These are phyloP conservation scores for Mactromeris polynyma DNA, from an alignment of 2,888 invertebrate genomes.

Conservation along the genomic window DNA sequence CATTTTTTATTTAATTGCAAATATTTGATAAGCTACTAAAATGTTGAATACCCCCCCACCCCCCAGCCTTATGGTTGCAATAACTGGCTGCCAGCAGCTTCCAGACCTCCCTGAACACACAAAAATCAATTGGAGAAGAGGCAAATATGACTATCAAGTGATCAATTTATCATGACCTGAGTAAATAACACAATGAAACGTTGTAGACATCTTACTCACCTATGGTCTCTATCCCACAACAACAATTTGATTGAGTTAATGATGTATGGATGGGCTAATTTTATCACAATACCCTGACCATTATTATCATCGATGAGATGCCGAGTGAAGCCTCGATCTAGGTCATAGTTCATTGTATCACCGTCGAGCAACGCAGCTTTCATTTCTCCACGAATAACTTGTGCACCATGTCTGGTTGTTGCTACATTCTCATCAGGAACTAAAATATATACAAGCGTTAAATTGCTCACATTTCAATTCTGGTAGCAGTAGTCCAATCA, in stretches of 20 bases:
- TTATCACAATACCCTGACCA: conserved; percentile 93
- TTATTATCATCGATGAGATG: conserved; percentile 93
- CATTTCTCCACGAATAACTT: conserved; percentile 96
- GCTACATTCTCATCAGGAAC: conserved; percentile 98
- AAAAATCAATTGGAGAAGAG: too few species aligned
- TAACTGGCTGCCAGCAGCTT: too few species aligned
- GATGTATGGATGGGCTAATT: conserved; percentile 92
- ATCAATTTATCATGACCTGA: too few species aligned
- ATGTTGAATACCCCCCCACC: too few species aligned
- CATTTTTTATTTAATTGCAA: too few species aligned
- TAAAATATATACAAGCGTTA: conserved; percentile 83
- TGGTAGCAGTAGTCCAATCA: too few species aligned
- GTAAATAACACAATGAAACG: too few species aligned
- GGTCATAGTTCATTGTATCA: conserved; percentile 89
- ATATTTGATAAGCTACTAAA: too few species aligned
- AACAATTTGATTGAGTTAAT: conserved; percentile 97
- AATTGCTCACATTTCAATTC: too few species aligned
- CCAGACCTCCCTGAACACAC: too few species aligned
- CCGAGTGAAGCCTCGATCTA: conserved; percentile 95
- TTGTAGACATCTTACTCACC: conserved; percentile 88
- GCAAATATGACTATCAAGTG: too few species aligned
- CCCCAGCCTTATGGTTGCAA: too few species aligned
- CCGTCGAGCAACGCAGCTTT: conserved; percentile 95
- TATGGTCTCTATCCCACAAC: conserved; percentile 97
- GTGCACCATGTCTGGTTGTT: conserved; percentile 92